Evolutionary conservation across 1,140 invertebrate species (phyloP), one percentile per base, ranked within the genome.

Genomic region (Lepidurus couesii): DNA sequence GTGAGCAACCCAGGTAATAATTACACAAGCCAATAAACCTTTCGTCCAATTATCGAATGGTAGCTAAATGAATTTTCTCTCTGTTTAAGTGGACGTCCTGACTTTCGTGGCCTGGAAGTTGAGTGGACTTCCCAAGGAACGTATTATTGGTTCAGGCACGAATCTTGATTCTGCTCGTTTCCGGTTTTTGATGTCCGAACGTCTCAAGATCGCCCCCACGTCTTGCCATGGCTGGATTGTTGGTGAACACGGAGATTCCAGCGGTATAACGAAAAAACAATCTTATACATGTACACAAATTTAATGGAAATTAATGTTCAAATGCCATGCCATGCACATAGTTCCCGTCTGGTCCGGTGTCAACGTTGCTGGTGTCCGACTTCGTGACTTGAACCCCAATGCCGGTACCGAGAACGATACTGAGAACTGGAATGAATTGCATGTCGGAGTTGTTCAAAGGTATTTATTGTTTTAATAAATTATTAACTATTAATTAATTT

Each of bases 41-140:
- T n/a, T 73, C 65, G 65, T 4, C 4, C 26, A n/a, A 9, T 16
- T 79, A 10, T 42, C 1, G 43, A 44, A 78, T 79, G 24, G n/a
- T 34, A 11, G 34, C 16, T 10, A n/a, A 9, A 26, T 3, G 43
- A 47, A 9, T 24, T 75, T 44, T 9, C 44, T 11, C 13, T 65
- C 45, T 47, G 75, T 83, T 84, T 53, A 81, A 75, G 93, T 95
- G 7, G 95, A 97, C 83, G 91, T 96, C 81, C 85, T 97, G 79
- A 95, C 94, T 7, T 96, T 95, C 83, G 93, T 96, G n/a, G 91
- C 94, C 4, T 97, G 95, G 95, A 96, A 95, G 84, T 83, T 96
- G 43, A 95, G 93, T 80, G 94, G 95, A 3, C 86, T 97, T 80
- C 94, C 95, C 13, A 91, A 91, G 82, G 89, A 95, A 82, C 89